A percentile compares a stretch with the other conserved stretches of the same genome.
phyloP scores from a whole-genome alignment of 1,140 invertebrate genomes.

The Heliconius eleuchia region DNA sequence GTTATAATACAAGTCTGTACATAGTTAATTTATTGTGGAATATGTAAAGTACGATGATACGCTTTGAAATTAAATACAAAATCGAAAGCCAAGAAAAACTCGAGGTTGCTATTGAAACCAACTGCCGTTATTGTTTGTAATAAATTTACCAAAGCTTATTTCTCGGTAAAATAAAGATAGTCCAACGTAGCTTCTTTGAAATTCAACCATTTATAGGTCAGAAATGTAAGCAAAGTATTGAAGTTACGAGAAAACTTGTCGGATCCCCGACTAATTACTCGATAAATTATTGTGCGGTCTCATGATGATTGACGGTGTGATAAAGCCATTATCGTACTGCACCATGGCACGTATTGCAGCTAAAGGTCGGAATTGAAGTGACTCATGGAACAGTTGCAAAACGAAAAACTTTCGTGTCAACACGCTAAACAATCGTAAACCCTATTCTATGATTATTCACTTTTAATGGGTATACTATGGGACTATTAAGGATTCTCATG shows the following conservation, averaged over 20 bases:
- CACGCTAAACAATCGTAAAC: conserved; percentile 50
- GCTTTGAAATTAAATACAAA: background rate
- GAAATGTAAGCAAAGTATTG: conserved; percentile 21
- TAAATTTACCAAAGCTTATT: conserved; percentile 15
- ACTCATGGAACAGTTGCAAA: conserved; percentile 40
- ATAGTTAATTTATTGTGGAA: background rate
- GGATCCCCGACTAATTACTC: conserved; percentile 32
- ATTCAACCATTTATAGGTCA: conserved; percentile 23
- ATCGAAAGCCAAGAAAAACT: background rate
- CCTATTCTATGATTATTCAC: background rate
- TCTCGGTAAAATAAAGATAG: conserved; percentile 32
- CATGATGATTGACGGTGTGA: conserved; percentile 40
- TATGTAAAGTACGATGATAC: conserved; percentile 2
- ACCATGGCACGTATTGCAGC: conserved; percentile 35
- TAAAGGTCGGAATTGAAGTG: conserved; percentile 38
- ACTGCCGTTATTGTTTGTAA: background rate
- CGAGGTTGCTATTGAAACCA: background rate
- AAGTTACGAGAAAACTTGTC: conserved; percentile 30
- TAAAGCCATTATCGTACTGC: conserved; percentile 31
- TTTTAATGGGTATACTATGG: background rate
- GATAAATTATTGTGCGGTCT: conserved; percentile 34
- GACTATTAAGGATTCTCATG: background rate
- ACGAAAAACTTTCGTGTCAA: conserved; percentile 45
- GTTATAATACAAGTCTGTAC: background rate
- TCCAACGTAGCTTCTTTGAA: conserved; percentile 20